phyloP scores from a whole-genome alignment of 1,140 invertebrate genomes.

The Conus betulinus region DNA sequence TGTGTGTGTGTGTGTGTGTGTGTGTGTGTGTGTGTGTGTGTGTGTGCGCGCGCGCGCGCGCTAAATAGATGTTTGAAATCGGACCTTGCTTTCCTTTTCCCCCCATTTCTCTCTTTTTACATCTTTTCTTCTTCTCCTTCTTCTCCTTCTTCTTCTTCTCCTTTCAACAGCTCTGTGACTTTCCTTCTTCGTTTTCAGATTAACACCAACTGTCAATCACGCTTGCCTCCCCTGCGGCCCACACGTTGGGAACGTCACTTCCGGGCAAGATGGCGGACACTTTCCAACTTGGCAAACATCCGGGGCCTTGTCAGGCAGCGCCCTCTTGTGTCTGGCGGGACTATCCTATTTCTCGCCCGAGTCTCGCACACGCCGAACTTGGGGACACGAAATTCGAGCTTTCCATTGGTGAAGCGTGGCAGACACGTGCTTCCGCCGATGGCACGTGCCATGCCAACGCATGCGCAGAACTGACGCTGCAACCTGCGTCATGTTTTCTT shows the following conservation, averaged over 20 bases:
- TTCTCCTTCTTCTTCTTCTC: no score
- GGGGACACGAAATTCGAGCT: neutral
- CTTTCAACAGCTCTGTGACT: no score
- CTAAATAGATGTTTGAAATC: no score
- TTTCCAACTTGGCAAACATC: neutral
- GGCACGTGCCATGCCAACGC: neutral
- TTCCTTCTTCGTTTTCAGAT: no score
- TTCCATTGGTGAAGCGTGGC: slow-evolving; percentile 15
- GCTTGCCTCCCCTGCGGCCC: neutral
- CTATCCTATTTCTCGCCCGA: neutral
- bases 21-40: no score
- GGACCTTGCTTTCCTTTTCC: no score
- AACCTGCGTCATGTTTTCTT: neutral
- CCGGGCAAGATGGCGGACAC: neutral
- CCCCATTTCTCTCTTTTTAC: no score
- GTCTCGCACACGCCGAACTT: neutral
- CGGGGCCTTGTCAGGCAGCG: neutral
- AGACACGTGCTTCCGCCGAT: neutral
- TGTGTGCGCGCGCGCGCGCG: no score
- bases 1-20: no score
- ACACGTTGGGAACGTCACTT: slow-evolving; percentile 13
- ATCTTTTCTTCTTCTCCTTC: no score
- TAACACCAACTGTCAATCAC: neutral
- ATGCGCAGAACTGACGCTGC: neutral
- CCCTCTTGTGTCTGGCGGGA: neutral